These are phyloP conservation scores for Dastarcus helophoroides DNA, from an alignment of 2,888 invertebrate species.

Conservation along the genomic window DNA sequence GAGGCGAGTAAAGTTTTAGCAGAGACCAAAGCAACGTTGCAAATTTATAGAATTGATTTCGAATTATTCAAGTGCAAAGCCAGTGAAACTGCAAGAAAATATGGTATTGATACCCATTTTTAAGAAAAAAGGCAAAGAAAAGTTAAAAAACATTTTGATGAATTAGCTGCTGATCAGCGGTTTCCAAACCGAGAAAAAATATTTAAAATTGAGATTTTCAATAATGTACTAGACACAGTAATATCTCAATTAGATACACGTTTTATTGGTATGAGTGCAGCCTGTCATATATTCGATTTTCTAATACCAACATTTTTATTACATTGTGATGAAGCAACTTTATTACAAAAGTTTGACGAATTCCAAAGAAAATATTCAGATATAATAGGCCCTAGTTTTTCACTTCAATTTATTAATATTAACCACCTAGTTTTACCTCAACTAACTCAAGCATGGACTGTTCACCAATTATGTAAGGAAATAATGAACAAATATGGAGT, in stretches of 20 bases:
- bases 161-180: conserved; percentile 14
- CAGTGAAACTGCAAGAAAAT: conserved; percentile 17
- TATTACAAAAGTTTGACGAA: too few species aligned
- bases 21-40: conserved; percentile 12
- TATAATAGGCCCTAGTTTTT: too few species aligned
- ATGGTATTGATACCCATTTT: conserved; percentile 14
- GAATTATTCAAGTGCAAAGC: conserved; percentile 18
- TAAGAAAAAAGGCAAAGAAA: conserved; percentile 17
- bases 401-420: too few species aligned
- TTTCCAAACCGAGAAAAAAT: conserved; percentile 14
- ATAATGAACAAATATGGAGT: too few species aligned
- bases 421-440: too few species aligned
- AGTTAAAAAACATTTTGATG: conserved; percentile 20
- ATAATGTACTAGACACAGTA: conserved; percentile 20
- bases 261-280: conserved; percentile 21
- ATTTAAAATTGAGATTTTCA: conserved; percentile 16
- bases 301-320: conserved; percentile 21
- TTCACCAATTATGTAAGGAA: too few species aligned
- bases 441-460: too few species aligned
- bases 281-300: conserved; percentile 21
- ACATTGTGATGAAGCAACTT: too few species aligned
- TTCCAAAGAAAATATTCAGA: too few species aligned
- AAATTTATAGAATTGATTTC: conserved; percentile 20
- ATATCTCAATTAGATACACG: conserved; percentile 19
- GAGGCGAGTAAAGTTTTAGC: too few species aligned